Conservation (phyloP, 1,140 invertebrate genomes). For the Condylostylus longicornis region DNA sequence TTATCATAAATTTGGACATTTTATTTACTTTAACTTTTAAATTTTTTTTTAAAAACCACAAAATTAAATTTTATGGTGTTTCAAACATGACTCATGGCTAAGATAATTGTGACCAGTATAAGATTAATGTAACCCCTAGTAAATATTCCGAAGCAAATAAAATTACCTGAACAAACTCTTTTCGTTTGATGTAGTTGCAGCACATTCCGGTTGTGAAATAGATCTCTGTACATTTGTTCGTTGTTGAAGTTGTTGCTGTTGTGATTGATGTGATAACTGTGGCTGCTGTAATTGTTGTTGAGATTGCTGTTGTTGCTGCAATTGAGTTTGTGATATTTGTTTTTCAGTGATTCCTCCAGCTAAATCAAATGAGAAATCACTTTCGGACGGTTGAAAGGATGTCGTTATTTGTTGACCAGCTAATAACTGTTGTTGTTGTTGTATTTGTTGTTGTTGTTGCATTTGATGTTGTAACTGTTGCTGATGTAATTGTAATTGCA, state of each 20-base stretch:
- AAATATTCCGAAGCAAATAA: not conserved
- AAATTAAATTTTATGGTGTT: not conserved
- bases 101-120: not conserved
- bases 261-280: not conserved
- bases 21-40: not conserved
- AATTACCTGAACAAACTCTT: constrained; percentile 9
- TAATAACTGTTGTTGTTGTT: constrained; percentile 1
- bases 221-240: constrained; percentile 7
- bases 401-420: constrained; percentile 5
- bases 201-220: constrained; percentile 8
- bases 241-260: constrained; percentile 2
- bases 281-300: constrained; percentile 2
- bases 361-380: constrained; percentile 11
- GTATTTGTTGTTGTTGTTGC: constrained; percentile 5
- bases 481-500: constrained; percentile 6
- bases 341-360: constrained; percentile 3
- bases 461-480: constrained; percentile 5
- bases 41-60: constrained; percentile 1
- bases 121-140: not conserved
- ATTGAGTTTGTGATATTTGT: constrained; percentile 1
- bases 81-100: not conserved
- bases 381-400: constrained; percentile 9
- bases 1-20: no score
- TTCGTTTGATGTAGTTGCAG: constrained; percentile 2
- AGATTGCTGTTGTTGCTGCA: not conserved